These are phyloP conservation scores for Procavia capensis DNA, from an alignment of 2,113 vertebrate genomes.

Conservation along the genomic window DNA sequence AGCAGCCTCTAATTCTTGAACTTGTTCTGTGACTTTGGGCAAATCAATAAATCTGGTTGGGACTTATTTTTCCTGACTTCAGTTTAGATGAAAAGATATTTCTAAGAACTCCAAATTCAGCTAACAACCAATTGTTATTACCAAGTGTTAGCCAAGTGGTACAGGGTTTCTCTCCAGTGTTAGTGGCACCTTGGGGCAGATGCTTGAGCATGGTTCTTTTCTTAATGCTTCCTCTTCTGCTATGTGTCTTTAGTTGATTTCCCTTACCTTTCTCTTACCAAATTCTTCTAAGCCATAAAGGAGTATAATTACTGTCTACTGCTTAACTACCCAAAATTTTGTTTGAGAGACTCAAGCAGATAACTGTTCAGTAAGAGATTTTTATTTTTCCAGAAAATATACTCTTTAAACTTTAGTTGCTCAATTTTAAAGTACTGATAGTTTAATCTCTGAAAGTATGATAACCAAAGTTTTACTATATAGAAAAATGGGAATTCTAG, in stretches of 20 bases:
- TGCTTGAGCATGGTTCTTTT: neutral
- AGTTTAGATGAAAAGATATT: constrained; percentile 7
- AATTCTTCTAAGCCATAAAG: neutral
- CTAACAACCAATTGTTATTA: neutral
- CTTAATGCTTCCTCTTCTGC: neutral
- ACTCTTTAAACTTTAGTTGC: neutral
- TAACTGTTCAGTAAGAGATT: constrained; percentile 6
- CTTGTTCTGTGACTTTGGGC: constrained; percentile 16
- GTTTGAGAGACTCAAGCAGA: constrained; percentile 20
- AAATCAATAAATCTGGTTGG: neutral
- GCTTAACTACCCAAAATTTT: neutral
- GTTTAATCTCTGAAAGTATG: neutral
- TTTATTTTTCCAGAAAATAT: neutral
- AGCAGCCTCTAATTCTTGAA: neutral
- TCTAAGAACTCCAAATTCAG: neutral
- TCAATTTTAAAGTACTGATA: constrained; percentile 12
- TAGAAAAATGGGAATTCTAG: constrained; percentile 55
- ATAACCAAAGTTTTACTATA: constrained; percentile 39
- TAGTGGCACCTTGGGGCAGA: neutral
- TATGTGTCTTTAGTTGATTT: neutral
- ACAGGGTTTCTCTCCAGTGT: rapidly evolving
- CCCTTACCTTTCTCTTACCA: neutral
- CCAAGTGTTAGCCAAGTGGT: neutral
- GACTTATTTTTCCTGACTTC: constrained; percentile 35
- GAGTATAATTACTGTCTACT: neutral